Percentiles rank a stretch among this genome's conserved stretches.
Evolutionary conservation across 2,888 invertebrate genomes (phyloP).

Genomic region (Hyles lineata): DNA sequence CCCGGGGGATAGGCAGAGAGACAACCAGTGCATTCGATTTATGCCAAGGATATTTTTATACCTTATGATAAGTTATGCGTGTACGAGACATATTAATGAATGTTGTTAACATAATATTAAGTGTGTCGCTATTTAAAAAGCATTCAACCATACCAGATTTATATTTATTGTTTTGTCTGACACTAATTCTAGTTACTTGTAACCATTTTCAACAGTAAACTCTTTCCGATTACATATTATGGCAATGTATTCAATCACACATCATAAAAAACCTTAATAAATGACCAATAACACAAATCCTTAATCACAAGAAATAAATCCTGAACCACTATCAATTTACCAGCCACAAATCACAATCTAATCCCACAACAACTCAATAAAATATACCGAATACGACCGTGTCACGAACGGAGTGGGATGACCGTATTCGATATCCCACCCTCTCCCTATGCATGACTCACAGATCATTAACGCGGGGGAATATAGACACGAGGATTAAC

Average conservation of each 20-base stretch:
- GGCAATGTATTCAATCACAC: no score
- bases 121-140: no score
- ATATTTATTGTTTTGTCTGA: no score
- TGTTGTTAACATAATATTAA: no score
- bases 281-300: not conserved
- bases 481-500: conserved; percentile 29
- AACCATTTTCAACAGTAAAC: no score
- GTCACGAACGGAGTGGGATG: conserved; percentile 44
- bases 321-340: not conserved
- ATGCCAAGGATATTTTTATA: not conserved
- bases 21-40: not conserved
- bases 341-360: not conserved
- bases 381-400: not conserved
- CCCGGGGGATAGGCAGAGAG: not conserved
- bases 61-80: no score
- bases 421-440: conserved; percentile 44
- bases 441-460: conserved; percentile 39
- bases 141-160: no score
- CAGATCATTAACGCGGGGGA: conserved; percentile 34
- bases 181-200: no score
- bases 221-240: no score
- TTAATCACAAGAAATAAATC: not conserved
- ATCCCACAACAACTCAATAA: not conserved
- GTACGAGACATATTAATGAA: no score
- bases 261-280: no score